Evolutionary conservation across 2,888 invertebrate genomes (phyloP).

Genomic region (Dicyrtoma fusca): DNA sequence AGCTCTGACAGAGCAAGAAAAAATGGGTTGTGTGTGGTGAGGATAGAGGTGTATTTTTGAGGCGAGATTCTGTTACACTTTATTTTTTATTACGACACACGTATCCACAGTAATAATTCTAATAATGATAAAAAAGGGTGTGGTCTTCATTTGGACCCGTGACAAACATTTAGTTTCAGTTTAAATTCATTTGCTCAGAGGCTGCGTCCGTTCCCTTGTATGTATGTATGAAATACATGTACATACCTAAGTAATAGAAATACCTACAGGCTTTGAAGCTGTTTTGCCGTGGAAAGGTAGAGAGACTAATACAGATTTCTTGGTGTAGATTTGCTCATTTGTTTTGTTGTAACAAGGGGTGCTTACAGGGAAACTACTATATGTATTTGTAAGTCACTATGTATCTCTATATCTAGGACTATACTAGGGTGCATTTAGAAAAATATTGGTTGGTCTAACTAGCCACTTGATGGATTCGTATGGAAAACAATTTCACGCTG

Average conservation of each 20-base stretch:
- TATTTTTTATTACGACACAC: slow-evolving; percentile 1
- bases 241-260: no score
- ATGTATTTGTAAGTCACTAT: no score
- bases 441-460: no score
- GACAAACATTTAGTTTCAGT: slow-evolving; percentile 15
- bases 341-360: no score
- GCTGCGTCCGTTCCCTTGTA: no score
- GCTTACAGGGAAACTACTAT: no score
- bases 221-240: neutral
- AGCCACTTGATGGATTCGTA: slow-evolving; percentile 18
- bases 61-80: neutral
- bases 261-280: no score
- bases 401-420: no score
- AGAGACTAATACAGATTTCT: neutral
- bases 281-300: neutral
- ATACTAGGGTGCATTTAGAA: neutral
- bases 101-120: neutral
- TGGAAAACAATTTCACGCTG: slow-evolving; percentile 25
- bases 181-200: neutral
- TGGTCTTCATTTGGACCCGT: slow-evolving; percentile 21
- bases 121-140: slow-evolving; percentile 21
- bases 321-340: neutral
- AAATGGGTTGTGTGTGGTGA: neutral
- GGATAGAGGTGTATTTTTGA: neutral
- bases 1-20: no score